Evolutionary conservation across 2,888 invertebrate genomes (phyloP).

Genomic region (Heteromurus nitidus): DNA sequence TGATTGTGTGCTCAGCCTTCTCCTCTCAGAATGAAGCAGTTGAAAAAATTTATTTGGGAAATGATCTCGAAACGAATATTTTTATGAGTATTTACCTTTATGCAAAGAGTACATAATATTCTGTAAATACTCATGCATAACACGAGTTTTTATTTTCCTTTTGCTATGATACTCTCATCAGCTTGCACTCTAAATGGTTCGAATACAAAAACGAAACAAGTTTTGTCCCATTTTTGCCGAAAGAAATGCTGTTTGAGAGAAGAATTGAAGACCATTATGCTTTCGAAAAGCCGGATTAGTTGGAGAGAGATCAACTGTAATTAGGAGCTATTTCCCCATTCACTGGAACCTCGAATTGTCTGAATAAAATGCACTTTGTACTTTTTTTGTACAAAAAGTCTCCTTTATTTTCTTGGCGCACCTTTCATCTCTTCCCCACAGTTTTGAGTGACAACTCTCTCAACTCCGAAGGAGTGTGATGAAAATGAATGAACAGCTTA

Average conservation of each 20-base stretch:
- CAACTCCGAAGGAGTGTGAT: conserved; percentile 6
- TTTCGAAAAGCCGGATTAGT: conserved; percentile 52
- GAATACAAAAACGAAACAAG: no score
- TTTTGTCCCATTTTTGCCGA: no score
- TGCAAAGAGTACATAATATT: neutral
- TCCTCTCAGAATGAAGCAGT: no score
- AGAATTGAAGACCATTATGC: conserved; percentile 1
- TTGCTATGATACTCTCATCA: conserved; percentile 1
- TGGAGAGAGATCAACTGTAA: conserved; percentile 43
- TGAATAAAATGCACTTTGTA: conserved; percentile 11
- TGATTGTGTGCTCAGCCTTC: no score
- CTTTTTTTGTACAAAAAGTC: neutral
- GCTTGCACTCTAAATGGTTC: no score
- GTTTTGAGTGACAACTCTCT: conserved; percentile 25
- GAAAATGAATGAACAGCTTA: conserved; percentile 13
- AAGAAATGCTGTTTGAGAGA: conserved; percentile 2
- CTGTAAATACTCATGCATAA: neutral
- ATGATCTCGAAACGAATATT: no score
- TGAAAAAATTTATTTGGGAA: no score
- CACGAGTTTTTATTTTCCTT: conserved; percentile 2
- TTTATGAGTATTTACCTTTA: no score
- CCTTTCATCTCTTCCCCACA: conserved; percentile 7
- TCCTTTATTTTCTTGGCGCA: conserved; percentile 26
- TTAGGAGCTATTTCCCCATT: conserved; percentile 46
- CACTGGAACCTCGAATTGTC: conserved; percentile 1